phyloP scores from a whole-genome alignment of 1,140 invertebrate species.

The Augochlora pura region DNA sequence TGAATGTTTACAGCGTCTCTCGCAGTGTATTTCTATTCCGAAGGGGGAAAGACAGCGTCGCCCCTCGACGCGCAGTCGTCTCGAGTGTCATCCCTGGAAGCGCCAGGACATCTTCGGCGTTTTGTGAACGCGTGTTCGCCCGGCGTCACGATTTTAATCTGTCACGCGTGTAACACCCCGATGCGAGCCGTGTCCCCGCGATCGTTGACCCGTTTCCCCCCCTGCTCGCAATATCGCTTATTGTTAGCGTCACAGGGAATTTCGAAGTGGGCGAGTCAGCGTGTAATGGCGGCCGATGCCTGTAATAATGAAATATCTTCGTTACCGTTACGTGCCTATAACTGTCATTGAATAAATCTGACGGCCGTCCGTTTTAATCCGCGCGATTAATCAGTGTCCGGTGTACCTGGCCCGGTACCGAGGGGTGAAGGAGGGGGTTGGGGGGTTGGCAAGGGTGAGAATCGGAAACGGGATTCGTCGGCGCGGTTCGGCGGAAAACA shows the following conservation, averaged over 20 bases:
- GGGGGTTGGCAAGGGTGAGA: background rate
- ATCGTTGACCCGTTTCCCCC: constrained; percentile 27
- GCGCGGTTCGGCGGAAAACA: background rate
- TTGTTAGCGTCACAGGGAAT: constrained; percentile 24
- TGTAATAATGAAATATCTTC: constrained; percentile 41
- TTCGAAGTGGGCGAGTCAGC: constrained; percentile 20
- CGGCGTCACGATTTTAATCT: constrained; percentile 18
- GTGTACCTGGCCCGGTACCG: background rate
- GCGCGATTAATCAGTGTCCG: constrained; percentile 20
- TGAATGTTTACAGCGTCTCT: constrained; percentile 70
- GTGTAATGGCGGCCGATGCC: constrained; percentile 14
- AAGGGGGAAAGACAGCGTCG: constrained; percentile 28
- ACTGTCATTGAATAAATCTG: constrained; percentile 18
- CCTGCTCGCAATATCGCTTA: constrained; percentile 27
- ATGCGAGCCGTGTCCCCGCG: constrained; percentile 9
- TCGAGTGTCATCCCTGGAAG: constrained; percentile 39
- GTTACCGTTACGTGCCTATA: constrained; percentile 13
- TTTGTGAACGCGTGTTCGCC: background rate
- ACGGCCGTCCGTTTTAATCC: constrained; percentile 26
- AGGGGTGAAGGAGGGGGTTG: background rate
- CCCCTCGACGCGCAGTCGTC: constrained; percentile 15
- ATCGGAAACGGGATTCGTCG: constrained; percentile 3
- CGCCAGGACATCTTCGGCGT: constrained; percentile 30
- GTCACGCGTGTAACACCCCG: constrained; percentile 33
- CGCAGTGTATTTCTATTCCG: constrained; percentile 31